Percentiles rank a stretch among this genome's conserved stretches.
Conservation (phyloP, 2,797 vertebrate species). For the Rhinophrynus dorsalis region DNA sequence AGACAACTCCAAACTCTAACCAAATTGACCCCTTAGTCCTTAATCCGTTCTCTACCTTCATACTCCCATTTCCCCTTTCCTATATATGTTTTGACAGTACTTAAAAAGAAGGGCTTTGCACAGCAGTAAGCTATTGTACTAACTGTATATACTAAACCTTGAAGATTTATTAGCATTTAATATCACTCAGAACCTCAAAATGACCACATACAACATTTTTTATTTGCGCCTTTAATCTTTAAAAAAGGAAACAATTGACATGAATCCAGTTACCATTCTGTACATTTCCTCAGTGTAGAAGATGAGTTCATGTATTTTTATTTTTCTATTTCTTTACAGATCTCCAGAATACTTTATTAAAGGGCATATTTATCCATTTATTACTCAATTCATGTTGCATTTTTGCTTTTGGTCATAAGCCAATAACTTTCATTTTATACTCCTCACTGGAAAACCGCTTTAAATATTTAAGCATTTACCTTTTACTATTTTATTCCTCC, state of each 20-base stretch:
- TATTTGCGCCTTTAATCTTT: constrained; percentile 13
- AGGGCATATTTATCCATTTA: constrained; percentile 22
- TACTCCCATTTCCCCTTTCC: no score
- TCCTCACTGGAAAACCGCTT: background rate
- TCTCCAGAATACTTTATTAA: background rate
- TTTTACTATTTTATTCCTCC: constrained; percentile 23
- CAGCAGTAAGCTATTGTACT: no score
- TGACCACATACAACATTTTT: constrained; percentile 13
- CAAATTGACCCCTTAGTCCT: no score
- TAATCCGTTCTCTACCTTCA: no score
- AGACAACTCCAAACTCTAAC: no score
- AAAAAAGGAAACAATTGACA: constrained; percentile 12
- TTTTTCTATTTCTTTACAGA: constrained; percentile 31
- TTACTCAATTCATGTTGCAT: background rate
- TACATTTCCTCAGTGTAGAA: constrained; percentile 14
- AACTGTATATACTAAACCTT: no score
- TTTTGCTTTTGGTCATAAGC: constrained; percentile 20
- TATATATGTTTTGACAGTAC: no score
- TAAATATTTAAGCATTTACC: constrained; percentile 24
- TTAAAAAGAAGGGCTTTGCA: no score
- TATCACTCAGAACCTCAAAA: constrained; percentile 19
- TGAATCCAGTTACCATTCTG: background rate
- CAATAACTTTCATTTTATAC: constrained; percentile 36
- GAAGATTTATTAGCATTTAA: constrained; percentile 16
- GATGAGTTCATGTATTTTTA: constrained; percentile 9